Evolutionary conservation across 2,888 invertebrate genomes (phyloP), one percentile per base, ranked within the genome.

Genomic region (Hecatera dysodea): DNA sequence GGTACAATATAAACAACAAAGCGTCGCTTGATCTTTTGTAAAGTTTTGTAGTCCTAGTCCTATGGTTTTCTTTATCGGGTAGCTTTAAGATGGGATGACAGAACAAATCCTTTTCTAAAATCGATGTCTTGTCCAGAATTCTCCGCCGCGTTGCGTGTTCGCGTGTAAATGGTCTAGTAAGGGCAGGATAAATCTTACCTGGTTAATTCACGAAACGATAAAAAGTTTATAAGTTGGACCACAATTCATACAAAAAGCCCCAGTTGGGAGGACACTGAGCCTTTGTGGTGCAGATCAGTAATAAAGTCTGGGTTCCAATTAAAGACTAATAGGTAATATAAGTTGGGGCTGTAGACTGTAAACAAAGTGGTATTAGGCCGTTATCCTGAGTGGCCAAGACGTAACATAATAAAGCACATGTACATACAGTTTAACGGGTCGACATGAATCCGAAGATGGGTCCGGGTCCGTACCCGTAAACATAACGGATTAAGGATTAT

Each of bases 401-500:
- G 59, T 65, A 74, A 64, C 27, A 66, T 61, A 68, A 53, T 71
- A 63, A 68, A 67, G 68, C 71, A 71, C 63, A 59, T 68, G 75
- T 72, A 75, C 50, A 61, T 66, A 67, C 61, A 75, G 68, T 69
- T 62, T 73, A 78, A 83, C 46, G 78, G 80, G 72, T 76, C 71
- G 74, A 74, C 81, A 76, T 76, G 73, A 65, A 81, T 72, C 70
- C 70, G 61, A 65, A 76, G 72, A 84, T 72, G 79, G 83, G 79
- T 75, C 74, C 27, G 76, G 81, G 81, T 75, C 59, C 50, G 67
- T 70, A 56, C 66, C 56, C 67, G 67, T 78, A 80, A 66, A 72
- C 74, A 77, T 84, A 85, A 85, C 72, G 68, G 79, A 83, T 83
- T 78, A 83, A 65, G 78, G 81, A 81, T 79, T 81, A 77, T 84